Conservation (phyloP, 2,888 invertebrate species). For the Melanotus villosus region DNA sequence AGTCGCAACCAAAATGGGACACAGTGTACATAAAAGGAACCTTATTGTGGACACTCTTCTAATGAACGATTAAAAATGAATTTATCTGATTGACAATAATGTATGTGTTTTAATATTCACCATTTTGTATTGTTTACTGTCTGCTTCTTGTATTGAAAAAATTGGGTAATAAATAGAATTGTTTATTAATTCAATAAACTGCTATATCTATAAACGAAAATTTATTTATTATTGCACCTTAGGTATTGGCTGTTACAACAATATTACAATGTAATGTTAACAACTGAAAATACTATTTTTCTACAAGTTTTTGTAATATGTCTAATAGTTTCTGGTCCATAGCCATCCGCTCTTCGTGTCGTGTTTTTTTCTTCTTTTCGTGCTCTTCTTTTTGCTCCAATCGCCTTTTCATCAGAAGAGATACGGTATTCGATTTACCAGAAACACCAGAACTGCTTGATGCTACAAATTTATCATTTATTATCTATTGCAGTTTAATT, state of each 20-base stretch:
- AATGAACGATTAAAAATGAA: neutral
- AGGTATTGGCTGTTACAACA: too few relatives aligned
- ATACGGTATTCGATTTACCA: neutral
- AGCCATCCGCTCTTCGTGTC: constrained; percentile 49
- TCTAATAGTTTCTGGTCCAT: constrained; percentile 46
- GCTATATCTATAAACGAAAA: too few relatives aligned
- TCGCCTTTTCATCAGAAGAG: constrained; percentile 39
- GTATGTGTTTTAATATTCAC: neutral
- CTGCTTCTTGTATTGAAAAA: too few relatives aligned
- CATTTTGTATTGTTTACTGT: neutral
- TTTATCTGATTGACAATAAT: neutral
- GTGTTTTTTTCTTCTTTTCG: constrained; percentile 39
- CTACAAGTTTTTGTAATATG: neutral
- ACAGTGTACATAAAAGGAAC: neutral
- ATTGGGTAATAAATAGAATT: too few relatives aligned
- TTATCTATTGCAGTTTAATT: too few relatives aligned
- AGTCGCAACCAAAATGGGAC: too few relatives aligned
- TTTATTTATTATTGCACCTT: too few relatives aligned
- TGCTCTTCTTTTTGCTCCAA: constrained; percentile 47
- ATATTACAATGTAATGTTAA: neutral
- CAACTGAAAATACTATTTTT: neutral
- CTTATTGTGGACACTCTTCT: neutral
- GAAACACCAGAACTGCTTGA: neutral
- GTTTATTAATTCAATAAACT: too few relatives aligned
- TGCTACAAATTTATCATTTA: neutral